Evolutionary conservation across 2,113 vertebrate species (phyloP).

Genomic region (Xiphophorus hellerii): DNA sequence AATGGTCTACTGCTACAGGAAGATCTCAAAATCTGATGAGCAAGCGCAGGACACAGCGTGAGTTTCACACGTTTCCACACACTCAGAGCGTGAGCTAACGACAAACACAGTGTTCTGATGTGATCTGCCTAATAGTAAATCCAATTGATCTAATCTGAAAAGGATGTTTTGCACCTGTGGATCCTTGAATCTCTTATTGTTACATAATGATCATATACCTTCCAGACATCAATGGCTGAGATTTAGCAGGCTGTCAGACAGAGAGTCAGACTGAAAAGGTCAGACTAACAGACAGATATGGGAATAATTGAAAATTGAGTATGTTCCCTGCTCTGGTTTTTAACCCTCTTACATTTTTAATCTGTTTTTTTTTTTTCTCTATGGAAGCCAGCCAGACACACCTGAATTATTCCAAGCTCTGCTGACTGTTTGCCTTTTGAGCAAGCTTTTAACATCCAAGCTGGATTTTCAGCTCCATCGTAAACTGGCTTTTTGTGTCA

Average conservation of each 20-base stretch:
- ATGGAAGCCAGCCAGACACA: slow-evolving; percentile 29
- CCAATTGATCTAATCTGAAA: neutral
- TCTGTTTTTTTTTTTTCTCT: slow-evolving; percentile 55
- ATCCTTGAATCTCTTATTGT: slow-evolving; percentile 9
- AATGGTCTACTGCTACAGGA: slow-evolving; percentile 98
- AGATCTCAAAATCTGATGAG: slow-evolving; percentile 95
- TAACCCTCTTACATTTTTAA: slow-evolving; percentile 46
- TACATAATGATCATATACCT: slow-evolving; percentile 15
- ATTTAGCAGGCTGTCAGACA: slow-evolving; percentile 18
- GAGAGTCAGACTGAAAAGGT: neutral
- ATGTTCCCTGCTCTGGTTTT: slow-evolving; percentile 26
- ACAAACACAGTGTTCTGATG: neutral
- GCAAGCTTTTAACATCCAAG: slow-evolving; percentile 31
- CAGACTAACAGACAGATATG: slow-evolving; percentile 22
- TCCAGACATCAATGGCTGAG: neutral
- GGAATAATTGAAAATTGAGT: slow-evolving; percentile 39
- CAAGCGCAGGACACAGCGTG: slow-evolving; percentile 90
- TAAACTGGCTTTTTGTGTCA: slow-evolving; percentile 39
- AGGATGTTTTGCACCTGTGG: neutral
- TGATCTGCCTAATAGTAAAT: neutral
- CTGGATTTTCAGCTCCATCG: slow-evolving; percentile 45
- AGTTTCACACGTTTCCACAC: slow-evolving; percentile 72
- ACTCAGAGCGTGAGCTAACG: slow-evolving; percentile 6
- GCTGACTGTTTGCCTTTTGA: slow-evolving; percentile 46
- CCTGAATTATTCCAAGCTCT: slow-evolving; percentile 46